Percentiles rank a stretch among this genome's conserved stretches.
phyloP scores from a whole-genome alignment of 2,113 vertebrate genomes.

The Etia nguti region DNA sequence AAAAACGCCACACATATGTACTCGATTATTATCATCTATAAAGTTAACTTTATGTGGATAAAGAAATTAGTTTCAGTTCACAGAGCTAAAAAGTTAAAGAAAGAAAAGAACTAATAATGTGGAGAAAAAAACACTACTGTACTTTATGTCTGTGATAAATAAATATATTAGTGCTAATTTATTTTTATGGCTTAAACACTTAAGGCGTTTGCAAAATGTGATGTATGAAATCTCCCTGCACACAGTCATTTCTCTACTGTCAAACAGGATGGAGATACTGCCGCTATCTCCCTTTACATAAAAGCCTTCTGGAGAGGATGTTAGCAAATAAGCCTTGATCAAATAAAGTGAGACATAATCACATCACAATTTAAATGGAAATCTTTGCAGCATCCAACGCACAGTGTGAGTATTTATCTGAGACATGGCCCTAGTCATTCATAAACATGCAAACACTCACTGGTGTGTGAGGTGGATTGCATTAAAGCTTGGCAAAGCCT shows the following conservation, averaged over 20 bases:
- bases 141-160: neutral
- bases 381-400: neutral
- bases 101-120: neutral
- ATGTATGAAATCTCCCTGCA: neutral
- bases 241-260: neutral
- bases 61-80: neutral
- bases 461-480: neutral
- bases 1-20: neutral
- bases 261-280: neutral
- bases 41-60: neutral
- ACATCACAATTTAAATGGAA: constrained; percentile 26
- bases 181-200: neutral
- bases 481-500: neutral
- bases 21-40: neutral
- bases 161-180: neutral
- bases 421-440: neutral
- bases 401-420: neutral
- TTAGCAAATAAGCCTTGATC: constrained; percentile 31
- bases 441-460: neutral
- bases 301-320: constrained; percentile 7
- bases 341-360: constrained; percentile 19
- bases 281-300: neutral
- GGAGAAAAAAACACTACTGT: neutral
- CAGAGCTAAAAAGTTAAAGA: neutral
- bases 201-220: neutral